Percentiles rank a stretch among this genome's conserved stretches.
These are phyloP conservation scores for Periplaneta americana DNA, from an alignment of 1,140 invertebrate species.

Conservation along the genomic window DNA sequence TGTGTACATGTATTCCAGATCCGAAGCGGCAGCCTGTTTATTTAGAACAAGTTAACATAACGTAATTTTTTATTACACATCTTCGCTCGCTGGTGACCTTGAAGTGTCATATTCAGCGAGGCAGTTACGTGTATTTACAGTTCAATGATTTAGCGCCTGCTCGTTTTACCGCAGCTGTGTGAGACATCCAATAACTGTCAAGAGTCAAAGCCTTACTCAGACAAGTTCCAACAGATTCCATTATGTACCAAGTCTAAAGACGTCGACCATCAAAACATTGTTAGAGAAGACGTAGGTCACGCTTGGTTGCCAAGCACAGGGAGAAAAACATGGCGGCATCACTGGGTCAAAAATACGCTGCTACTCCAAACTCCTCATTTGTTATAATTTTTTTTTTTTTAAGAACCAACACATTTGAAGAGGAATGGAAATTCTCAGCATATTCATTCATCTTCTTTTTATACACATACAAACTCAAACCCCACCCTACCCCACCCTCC, in stretches of 20 bases:
- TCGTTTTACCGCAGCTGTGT: neutral
- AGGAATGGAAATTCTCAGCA: neutral
- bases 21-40: too few relatives aligned
- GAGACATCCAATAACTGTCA: too few relatives aligned
- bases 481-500: too few relatives aligned
- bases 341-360: neutral
- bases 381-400: neutral
- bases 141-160: neutral
- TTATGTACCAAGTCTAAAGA: neutral
- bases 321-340: neutral
- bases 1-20: too few relatives aligned
- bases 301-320: neutral
- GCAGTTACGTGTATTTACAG: neutral
- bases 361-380: neutral
- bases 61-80: too few relatives aligned
- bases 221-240: too few relatives aligned
- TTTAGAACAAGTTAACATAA: too few relatives aligned
- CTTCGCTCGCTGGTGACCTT: too few relatives aligned
- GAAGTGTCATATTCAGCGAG: too few relatives aligned
- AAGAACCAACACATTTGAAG: neutral
- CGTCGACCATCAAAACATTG: neutral
- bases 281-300: neutral
- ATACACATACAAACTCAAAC: neutral
- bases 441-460: neutral
- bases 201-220: neutral